Conservation (phyloP, 2,888 invertebrate species). For the Yponomeuta sedellus region DNA sequence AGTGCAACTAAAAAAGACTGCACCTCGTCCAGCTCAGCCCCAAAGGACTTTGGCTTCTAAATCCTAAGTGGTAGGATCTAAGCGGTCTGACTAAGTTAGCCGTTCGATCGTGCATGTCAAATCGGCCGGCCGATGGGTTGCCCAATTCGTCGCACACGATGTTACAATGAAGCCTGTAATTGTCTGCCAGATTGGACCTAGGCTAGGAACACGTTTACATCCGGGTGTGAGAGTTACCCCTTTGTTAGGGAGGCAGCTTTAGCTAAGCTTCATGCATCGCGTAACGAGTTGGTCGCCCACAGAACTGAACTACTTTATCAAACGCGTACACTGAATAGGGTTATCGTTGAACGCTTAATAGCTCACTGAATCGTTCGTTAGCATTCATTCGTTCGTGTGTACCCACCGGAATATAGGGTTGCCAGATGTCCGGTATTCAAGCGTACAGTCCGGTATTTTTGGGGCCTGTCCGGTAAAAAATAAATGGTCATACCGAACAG, state of each 20-base stretch:
- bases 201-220: conserved; percentile 9
- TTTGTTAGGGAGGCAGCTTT: not conserved
- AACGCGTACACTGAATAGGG: too few relatives aligned
- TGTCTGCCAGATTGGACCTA: conserved; percentile 12
- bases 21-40: not conserved
- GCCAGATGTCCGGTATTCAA: too few relatives aligned
- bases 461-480: too few relatives aligned
- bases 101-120: conserved; percentile 11
- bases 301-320: too few relatives aligned
- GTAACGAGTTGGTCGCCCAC: too few relatives aligned
- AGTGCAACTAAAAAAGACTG: not conserved
- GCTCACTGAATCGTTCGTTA: too few relatives aligned
- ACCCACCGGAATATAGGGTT: too few relatives aligned
- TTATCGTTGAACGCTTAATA: too few relatives aligned
- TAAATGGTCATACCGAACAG: too few relatives aligned
- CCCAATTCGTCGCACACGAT: conserved; percentile 15
- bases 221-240: conserved; percentile 6
- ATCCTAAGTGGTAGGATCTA: not conserved
- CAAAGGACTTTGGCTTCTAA: not conserved
- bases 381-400: too few relatives aligned
- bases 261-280: too few relatives aligned
- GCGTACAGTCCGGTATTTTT: too few relatives aligned
- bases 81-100: not conserved
- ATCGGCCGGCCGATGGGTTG: conserved; percentile 12
- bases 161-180: conserved; percentile 12